Conservation (phyloP, 2,113 vertebrate species). For the Arothron firmamentum region DNA sequence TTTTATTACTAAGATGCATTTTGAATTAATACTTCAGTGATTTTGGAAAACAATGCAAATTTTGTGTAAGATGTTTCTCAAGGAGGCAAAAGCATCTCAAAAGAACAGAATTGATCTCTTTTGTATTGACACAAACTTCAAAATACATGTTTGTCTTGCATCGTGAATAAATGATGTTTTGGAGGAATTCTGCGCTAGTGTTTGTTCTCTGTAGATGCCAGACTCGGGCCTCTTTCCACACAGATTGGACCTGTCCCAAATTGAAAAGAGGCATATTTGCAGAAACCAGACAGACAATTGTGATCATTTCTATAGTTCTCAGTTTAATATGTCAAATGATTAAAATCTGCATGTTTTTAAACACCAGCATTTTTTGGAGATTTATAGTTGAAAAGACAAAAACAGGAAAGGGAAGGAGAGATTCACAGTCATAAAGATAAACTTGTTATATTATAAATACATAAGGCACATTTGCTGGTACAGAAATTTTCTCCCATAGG, state of each 20-base stretch:
- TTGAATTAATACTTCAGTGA: background rate
- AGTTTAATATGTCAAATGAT: background rate
- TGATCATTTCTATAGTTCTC: background rate
- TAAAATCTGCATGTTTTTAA: background rate
- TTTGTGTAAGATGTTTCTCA: too few species aligned
- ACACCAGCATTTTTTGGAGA: background rate
- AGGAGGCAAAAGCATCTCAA: too few species aligned
- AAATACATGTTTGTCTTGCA: too few species aligned
- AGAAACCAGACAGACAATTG: background rate
- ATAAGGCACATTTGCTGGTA: slow-evolving; percentile 56
- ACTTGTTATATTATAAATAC: slow-evolving; percentile 16
- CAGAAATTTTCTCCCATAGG: slow-evolving; percentile 40
- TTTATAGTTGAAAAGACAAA: background rate
- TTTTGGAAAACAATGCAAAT: background rate
- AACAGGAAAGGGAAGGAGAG: slow-evolving; percentile 16
- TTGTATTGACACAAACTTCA: too few species aligned
- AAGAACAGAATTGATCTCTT: too few species aligned
- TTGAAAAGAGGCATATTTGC: background rate
- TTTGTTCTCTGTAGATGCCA: background rate
- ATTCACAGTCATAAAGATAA: slow-evolving; percentile 28
- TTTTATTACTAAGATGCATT: background rate
- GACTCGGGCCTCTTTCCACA: background rate
- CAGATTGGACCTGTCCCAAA: background rate
- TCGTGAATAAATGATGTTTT: too few species aligned
- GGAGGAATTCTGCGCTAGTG: background rate